Evolutionary conservation across 2,797 vertebrate species (phyloP), one percentile per base, ranked within the genome.

Genomic region (Sardinella longiceps): DNA sequence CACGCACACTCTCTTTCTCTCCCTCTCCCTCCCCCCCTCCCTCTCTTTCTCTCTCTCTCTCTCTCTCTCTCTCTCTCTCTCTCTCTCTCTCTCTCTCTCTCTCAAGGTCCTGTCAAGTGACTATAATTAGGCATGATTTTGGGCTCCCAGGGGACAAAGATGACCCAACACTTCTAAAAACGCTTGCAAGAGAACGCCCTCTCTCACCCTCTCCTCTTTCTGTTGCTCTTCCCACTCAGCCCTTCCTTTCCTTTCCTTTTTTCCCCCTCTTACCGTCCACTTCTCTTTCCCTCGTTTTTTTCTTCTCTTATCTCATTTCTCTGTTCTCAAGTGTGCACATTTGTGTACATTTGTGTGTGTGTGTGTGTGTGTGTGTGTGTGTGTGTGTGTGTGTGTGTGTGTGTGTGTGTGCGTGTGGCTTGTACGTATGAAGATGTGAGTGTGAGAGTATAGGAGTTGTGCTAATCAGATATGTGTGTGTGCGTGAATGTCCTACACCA

Each of bases 111-210:
- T 77, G 86, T 88, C 89, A 87, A 63, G 83, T 88, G 87, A 86
- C 85, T 84, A 81, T 53, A 70, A 82, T 85, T 85, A 85, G 83
- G 63, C 51, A 58, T 83, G 25, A 82, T 85, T 46, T 81, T 80
- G 84, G 53, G 85, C 83, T 81, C 84, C 46, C 45, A 0, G 60
- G 80, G 56, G 84, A 86, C 70, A 28, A 33, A 81, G 80, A 84
- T 85, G 80, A 88, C 83, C 84, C 85, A 85, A 20, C 50, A 80
- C 85, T 85, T 81, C 89, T 83, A 84, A 90, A 88, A 88, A 87
- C 81, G 86, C 39, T 83, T 87, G 39, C 81, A 81, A 85, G 82
- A 86, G 81, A 86, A 87, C 37, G 74, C 53, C 80, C 46, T 81
- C 51, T 74, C n/a, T 43, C 63, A 30, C 53, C 15, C 37, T 81